Evolutionary conservation across 2,797 vertebrate genomes (phyloP), one percentile per base, ranked within the genome.

Genomic region (Tenualosa thibaudeaui): DNA sequence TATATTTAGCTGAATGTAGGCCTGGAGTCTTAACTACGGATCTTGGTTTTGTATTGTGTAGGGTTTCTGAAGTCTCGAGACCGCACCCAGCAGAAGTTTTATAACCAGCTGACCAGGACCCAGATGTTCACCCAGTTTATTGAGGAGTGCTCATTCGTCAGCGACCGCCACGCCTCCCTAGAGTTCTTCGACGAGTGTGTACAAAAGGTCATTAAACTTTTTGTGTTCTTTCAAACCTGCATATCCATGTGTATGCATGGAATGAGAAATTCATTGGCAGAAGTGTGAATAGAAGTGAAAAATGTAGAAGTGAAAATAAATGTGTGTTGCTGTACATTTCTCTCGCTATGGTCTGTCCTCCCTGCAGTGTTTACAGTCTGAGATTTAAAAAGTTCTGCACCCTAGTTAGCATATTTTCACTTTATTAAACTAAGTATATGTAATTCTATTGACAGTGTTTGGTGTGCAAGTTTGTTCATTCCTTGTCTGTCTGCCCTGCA

Each of bases 111-210:
- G 92, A 95, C 97, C 5, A 94, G 89, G 90, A 99, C 98, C 0
- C 98, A 99, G 94, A 97, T 99, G 95, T 99, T 99, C 93, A 97
- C 97, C 0, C 97, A 98, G 95, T 99, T 99, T 92, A 96, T 99
- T 0, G 96, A 99, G 92, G 98, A 99, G 15, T 98, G 98, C 54
- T 99, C 98, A 13, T 99, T 99, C 0, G 98, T 97, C 94, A 98
- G 96, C 1, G 96, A 97, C 90, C 94, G 97, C 0, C 96, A 98
- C 1, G 95, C 96, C 83, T 96, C 96, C 91, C 95, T 99, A 0
- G 98, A 98, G 90, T 99, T 99, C 93, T 98, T 99, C 0, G 98
- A 98, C 86, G 96, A 97, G 81, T 97, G 97, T 0, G 96, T 97
- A 0, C 96, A 97, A 37, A 98, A 98, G 96, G 97, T 97, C 78